These are phyloP conservation scores for Atta texana DNA, from an alignment of 1,140 invertebrate species.

Conservation along the genomic window DNA sequence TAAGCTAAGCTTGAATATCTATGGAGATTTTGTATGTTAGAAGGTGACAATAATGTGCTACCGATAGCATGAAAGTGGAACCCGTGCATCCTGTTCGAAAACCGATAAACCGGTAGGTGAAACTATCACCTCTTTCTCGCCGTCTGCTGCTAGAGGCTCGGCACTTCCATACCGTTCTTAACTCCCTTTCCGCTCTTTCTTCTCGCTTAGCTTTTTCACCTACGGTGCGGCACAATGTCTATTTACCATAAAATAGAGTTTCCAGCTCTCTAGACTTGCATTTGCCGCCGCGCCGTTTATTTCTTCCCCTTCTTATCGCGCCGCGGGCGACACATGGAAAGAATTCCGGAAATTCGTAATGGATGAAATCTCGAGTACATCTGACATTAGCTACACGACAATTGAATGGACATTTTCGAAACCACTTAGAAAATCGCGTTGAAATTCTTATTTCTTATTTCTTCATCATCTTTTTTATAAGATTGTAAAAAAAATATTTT, in stretches of 20 bases:
- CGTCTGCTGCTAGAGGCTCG: constrained; percentile 28
- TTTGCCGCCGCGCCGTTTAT: constrained; percentile 64
- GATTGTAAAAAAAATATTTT: constrained; percentile 12
- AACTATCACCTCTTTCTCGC: constrained; percentile 50
- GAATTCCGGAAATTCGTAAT: constrained; percentile 66
- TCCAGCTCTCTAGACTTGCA: constrained; percentile 67
- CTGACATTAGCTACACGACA: constrained; percentile 38
- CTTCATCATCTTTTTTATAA: background rate
- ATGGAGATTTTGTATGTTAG: constrained; percentile 32
- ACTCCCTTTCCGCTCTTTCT: constrained; percentile 57
- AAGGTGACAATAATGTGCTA: constrained; percentile 62
- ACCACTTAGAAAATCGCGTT: background rate
- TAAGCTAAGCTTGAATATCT: constrained; percentile 32
- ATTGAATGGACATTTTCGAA: constrained; percentile 40
- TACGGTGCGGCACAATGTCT: constrained; percentile 63
- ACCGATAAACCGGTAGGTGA: constrained; percentile 71
- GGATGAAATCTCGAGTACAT: constrained; percentile 58
- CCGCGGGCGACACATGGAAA: constrained; percentile 69
- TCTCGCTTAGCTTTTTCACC: constrained; percentile 37
- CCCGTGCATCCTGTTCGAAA: constrained; percentile 53
- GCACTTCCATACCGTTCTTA: constrained; percentile 57
- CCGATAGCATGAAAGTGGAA: constrained; percentile 40
- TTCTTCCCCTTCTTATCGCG: constrained; percentile 74
- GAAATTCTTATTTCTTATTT: constrained; percentile 8
- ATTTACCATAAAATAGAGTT: constrained; percentile 79